A percentile compares a stretch with the other conserved stretches of the same genome.
phyloP scores from a whole-genome alignment of 64 coral and sea anemone species.

The Acropora tenuis region DNA sequence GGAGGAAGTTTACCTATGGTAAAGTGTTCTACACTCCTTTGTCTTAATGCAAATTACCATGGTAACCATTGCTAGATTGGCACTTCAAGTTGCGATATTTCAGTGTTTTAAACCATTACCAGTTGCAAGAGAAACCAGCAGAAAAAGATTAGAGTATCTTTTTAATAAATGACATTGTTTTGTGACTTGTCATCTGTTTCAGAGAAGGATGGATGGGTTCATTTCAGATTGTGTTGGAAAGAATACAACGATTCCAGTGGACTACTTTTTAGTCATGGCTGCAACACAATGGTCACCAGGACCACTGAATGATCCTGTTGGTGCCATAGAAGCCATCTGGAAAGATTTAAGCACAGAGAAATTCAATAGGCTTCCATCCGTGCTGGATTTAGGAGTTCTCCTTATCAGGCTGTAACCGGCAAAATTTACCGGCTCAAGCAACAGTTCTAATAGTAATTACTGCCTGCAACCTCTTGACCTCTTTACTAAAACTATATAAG shows the following conservation, averaged over 20 bases:
- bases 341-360: constrained; percentile 31
- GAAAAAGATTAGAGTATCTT: not conserved
- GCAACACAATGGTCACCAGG: not conserved
- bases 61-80: not conserved
- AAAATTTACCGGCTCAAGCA: too few relatives aligned
- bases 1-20: not conserved
- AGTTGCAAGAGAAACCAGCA: not conserved
- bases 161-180: not conserved
- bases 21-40: not conserved
- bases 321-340: constrained; percentile 32
- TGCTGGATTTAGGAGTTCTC: constrained; percentile 4
- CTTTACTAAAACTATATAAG: too few relatives aligned
- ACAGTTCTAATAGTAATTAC: too few relatives aligned
- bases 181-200: not conserved
- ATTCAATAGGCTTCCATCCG: constrained; percentile 32
- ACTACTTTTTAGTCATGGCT: constrained; percentile 47
- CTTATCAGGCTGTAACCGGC: too few relatives aligned
- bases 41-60: not conserved
- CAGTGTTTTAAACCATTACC: constrained; percentile 14
- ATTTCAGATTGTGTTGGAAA: constrained; percentile 73
- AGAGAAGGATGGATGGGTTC: not conserved
- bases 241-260: constrained; percentile 44
- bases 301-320: not conserved
- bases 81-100: not conserved
- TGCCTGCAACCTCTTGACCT: too few relatives aligned